Evolutionary conservation across 1,140 invertebrate species (phyloP), one percentile per base, ranked within the genome.

Genomic region (Campoletis sonorensis): DNA sequence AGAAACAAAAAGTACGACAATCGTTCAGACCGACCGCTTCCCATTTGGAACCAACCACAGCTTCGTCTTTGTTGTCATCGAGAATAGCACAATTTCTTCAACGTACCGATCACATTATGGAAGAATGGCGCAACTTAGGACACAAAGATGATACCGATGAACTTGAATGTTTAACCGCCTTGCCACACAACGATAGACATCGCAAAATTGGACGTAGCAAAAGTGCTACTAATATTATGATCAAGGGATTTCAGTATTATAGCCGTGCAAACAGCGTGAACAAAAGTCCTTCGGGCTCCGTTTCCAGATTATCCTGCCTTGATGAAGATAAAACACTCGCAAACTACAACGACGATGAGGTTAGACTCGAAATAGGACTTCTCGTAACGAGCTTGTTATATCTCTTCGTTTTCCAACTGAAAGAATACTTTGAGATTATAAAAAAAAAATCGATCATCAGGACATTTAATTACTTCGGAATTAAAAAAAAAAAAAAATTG

Each of bases 51-150:
- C 93, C 95, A 11, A 92, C 94, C 13, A 97, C 96, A 0, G 95
- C 95, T 0, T 97, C 96, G 0, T 95, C 95, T 40, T 94, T 94
- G 79, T 91, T 97, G 26, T 94, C 94, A 4, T 93, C 93, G 33
- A 96, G 96, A 89, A 97, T 97, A 68, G 93, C 95, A 26, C 95
- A 96, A 82, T 97, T 97, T 85, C 90, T 97, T 10, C 94, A 94
- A 86, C 94, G 95, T 77, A 97, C 96, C 4, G 96, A 97, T 89
- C 96, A 97, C 88, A 94, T 97, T 0, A 96, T 96, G 94, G 95
- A 97, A 83, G 96, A 97, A 87, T 97, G 96, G 96, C 93, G 93
- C 80, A 92, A 93, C 78, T 84, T 95, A 8, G 94, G 95, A 0
- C 93, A 93, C 76, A 94, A 92, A 82, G 93, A 93, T 82, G 92